These are phyloP conservation scores for Lacanobia wlatinum DNA, from an alignment of 2,888 invertebrate species.

Conservation along the genomic window DNA sequence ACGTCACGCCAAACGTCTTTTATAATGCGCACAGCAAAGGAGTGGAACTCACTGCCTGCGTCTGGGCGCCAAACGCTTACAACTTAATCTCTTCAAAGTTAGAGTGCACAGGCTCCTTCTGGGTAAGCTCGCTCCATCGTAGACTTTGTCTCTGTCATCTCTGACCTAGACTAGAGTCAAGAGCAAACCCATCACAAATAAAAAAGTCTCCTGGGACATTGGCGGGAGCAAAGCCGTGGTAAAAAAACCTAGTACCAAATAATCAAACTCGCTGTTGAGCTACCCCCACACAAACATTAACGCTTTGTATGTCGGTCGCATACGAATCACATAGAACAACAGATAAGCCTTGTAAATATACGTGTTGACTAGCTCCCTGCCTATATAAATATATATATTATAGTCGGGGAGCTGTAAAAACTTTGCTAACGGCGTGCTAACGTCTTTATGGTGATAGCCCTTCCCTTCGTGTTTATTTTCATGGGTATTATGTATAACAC, in stretches of 20 bases:
- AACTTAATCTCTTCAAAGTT: too few species aligned
- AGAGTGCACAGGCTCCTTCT: too few species aligned
- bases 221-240: too few species aligned
- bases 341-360: slow-evolving; percentile 74
- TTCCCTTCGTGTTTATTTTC: slow-evolving; percentile 40
- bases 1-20: too few species aligned
- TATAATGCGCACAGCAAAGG: too few species aligned
- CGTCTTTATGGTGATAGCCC: slow-evolving; percentile 53
- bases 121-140: too few species aligned
- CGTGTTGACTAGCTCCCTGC: slow-evolving; percentile 63
- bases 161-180: too few species aligned
- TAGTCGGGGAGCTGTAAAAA: slow-evolving; percentile 52
- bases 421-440: slow-evolving; percentile 57
- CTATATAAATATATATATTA: slow-evolving; percentile 44
- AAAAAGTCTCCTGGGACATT: too few species aligned
- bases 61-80: too few species aligned
- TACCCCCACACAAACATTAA: slow-evolving; percentile 69
- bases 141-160: too few species aligned
- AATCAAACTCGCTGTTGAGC: slow-evolving; percentile 20
- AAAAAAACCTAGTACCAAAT: background rate
- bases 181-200: too few species aligned
- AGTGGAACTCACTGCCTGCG: too few species aligned
- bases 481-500: slow-evolving; percentile 24
- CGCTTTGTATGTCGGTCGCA: slow-evolving; percentile 76
- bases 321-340: slow-evolving; percentile 77